These are phyloP conservation scores for Idaea aversata DNA, from an alignment of 2,888 invertebrate genomes.

Conservation along the genomic window DNA sequence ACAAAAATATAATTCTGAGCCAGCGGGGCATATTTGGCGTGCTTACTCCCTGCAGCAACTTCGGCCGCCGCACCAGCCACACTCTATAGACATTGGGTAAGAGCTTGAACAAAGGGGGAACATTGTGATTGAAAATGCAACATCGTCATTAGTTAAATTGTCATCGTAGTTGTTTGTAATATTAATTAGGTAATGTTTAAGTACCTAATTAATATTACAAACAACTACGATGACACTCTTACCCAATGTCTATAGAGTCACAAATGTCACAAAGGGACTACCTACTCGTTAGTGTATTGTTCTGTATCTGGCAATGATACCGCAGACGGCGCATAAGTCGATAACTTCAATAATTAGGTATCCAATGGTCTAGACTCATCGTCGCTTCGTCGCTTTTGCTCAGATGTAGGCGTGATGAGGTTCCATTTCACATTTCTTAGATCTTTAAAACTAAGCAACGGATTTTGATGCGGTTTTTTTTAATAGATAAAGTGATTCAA, in stretches of 20 bases:
- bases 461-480: too few species aligned
- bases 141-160: neutral
- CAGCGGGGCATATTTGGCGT: too few species aligned
- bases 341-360: neutral
- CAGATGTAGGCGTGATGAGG: too few species aligned
- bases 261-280: constrained; percentile 21
- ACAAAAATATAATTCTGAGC: too few species aligned
- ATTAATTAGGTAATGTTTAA: too few species aligned
- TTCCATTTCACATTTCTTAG: too few species aligned
- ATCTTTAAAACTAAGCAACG: too few species aligned
- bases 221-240: constrained; percentile 11
- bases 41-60: too few species aligned
- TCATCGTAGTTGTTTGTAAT: neutral
- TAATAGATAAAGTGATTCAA: too few species aligned
- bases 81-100: constrained; percentile 20
- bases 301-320: constrained; percentile 5
- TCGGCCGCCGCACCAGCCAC: too few species aligned
- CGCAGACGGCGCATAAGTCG: neutral
- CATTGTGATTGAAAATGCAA: too few species aligned
- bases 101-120: constrained; percentile 5
- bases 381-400: too few species aligned
- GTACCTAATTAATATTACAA: neutral
- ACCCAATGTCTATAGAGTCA: constrained; percentile 18
- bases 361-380: neutral
- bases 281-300: constrained; percentile 21